A percentile compares a stretch with the other conserved stretches of the same genome.
Evolutionary conservation across 2,797 vertebrate species (phyloP).

Genomic region (Hephaestus fuliginosus): DNA sequence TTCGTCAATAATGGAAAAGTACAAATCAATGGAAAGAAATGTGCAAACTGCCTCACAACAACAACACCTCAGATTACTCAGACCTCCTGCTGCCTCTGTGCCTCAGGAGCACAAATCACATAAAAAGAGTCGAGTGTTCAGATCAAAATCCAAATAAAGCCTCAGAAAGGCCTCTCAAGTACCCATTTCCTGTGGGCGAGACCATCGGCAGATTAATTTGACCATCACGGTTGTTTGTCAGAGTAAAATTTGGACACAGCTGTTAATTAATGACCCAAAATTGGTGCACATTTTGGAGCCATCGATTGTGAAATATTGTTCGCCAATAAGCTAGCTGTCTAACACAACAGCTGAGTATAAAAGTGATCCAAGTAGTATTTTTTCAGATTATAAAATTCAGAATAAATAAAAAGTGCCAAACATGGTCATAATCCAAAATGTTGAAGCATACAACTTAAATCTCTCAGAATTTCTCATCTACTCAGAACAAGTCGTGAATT

Average conservation of each 20-base stretch:
- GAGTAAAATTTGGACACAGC: neutral
- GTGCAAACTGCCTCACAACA: slow-evolving; percentile 22
- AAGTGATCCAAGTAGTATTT: neutral
- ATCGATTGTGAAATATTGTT: neutral
- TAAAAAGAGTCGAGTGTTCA: neutral
- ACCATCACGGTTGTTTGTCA: neutral
- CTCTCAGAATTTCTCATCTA: neutral
- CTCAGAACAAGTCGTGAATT: no score
- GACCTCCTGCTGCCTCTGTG: neutral
- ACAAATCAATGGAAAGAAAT: slow-evolving; percentile 24
- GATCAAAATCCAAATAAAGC: neutral
- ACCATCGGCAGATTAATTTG: neutral
- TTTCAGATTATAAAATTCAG: neutral
- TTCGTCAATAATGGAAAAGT: slow-evolving; percentile 41
- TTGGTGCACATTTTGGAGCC: no score
- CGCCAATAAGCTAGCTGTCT: neutral
- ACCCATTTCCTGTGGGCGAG: neutral
- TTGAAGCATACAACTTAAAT: neutral
- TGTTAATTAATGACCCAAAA: neutral
- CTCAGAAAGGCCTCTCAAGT: neutral
- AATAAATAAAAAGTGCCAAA: neutral
- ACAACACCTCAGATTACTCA: neutral
- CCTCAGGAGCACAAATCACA: neutral
- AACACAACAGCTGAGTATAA: no score
- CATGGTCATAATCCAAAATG: neutral